phyloP scores from a whole-genome alignment of 2,888 invertebrate species.

The Pheosia tremula region DNA sequence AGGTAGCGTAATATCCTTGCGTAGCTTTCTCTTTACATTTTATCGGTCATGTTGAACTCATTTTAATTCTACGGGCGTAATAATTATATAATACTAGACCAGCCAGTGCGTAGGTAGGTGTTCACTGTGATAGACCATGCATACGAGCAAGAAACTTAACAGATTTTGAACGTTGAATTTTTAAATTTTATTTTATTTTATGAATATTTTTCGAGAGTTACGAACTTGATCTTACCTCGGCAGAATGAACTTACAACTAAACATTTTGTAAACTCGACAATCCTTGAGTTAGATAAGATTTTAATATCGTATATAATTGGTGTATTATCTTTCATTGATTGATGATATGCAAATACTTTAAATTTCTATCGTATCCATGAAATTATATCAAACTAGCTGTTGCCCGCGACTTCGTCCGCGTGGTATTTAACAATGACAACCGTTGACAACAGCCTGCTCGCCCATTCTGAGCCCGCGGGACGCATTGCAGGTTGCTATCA shows the following conservation, averaged over 20 bases:
- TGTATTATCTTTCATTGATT: constrained; percentile 17
- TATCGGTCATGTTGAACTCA: neutral
- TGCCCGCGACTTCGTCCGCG: no score
- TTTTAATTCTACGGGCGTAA: neutral
- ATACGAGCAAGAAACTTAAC: no score
- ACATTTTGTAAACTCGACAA: constrained; percentile 10
- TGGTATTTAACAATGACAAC: no score
- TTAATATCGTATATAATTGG: constrained; percentile 29
- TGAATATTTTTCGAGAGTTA: neutral
- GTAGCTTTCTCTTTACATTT: constrained; percentile 1
- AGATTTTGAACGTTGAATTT: no score
- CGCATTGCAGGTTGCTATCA: no score
- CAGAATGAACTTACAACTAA: constrained; percentile 20
- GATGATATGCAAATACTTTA: neutral
- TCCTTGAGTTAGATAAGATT: constrained; percentile 13
- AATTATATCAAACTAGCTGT: neutral
- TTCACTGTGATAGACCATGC: no score
- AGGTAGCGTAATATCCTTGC: neutral
- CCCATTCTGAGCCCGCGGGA: no score
- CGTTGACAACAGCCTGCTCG: no score
- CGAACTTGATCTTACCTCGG: constrained; percentile 26
- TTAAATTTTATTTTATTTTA: neutral
- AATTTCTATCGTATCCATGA: neutral
- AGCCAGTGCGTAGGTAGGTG: no score
- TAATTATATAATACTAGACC: neutral